Evolutionary conservation across 2,888 invertebrate genomes (phyloP), one percentile per base, ranked within the genome.

Genomic region (Melieria picta): DNA sequence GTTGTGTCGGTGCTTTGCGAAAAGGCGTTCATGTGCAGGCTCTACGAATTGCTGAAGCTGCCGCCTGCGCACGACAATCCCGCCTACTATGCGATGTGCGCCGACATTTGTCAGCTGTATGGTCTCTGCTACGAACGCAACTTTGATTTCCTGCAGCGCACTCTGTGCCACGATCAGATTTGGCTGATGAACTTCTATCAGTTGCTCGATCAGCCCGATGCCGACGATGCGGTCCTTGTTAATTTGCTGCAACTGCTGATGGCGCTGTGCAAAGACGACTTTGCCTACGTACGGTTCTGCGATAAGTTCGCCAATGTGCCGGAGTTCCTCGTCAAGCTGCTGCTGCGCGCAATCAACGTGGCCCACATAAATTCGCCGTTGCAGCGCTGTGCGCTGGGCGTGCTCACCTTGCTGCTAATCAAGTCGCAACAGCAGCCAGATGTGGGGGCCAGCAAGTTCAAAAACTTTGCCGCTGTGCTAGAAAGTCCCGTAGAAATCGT

Each of bases 81-180:
- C 4, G 61, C 68, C 1, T 80, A 78, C 47, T 30, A 79, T 1
- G 73, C 78, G 11, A 82, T 86, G 79, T 77, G 83, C 4, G 80
- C 76, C 0, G 81, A 84, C 45, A 83, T 87, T 55, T 85, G 83
- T 66, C 80, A 80, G 48, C 74, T 87, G 3, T 82, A 85, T 61
- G 74, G 80, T 0, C 55, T 81, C n/a, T 83, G 81, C 63, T 79
- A 82, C 69, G 52, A 69, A 7, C 48, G 76, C 11, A 81, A 83
- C 46, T 80, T 81, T 58, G 57, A 71, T 3, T 81, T 80, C 16
- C 73, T 86, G 9, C 80, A 84, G 77, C 77, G 80, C 4, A 80
- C 77, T 3, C 75, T 84, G 5, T 82, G 83, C n/a, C 83, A 85
- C 0, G 86, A 87, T 74, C 77, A 78, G 0, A 75, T 78, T 1